A percentile compares a stretch with the other conserved stretches of the same genome.
These are phyloP conservation scores for Euplexia lucipara DNA, from an alignment of 2,888 invertebrate genomes.

Conservation along the genomic window DNA sequence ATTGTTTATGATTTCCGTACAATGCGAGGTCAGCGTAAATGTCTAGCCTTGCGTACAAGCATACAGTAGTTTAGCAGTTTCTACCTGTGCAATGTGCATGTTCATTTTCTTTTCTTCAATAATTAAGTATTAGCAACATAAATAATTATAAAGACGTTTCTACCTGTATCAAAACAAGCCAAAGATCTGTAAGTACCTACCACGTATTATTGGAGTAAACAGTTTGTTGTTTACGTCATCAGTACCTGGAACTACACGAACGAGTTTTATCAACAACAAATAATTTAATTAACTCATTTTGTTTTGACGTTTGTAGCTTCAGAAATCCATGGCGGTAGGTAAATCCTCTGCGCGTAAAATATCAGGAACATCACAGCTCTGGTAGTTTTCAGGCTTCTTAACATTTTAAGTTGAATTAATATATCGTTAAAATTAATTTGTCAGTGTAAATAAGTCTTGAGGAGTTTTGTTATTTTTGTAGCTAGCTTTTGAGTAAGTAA, in stretches of 20 bases:
- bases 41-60: too few species aligned
- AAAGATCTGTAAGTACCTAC: neutral
- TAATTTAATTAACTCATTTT: slow-evolving; percentile 7
- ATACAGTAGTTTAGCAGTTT: too few species aligned
- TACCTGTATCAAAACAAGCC: neutral
- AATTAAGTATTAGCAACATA: neutral
- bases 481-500: neutral
- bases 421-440: neutral
- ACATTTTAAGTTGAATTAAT: neutral
- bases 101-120: neutral
- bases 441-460: too few species aligned
- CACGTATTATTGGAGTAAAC: neutral
- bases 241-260: neutral
- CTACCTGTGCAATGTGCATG: too few species aligned
- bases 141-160: neutral
- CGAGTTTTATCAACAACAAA: neutral
- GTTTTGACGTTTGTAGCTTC: neutral
- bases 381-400: neutral
- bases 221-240: neutral
- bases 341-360: neutral
- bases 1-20: too few species aligned
- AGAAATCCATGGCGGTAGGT: neutral
- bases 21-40: too few species aligned
- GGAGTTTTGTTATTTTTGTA: neutral
- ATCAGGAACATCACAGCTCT: neutral